phyloP scores from a whole-genome alignment of 1,140 invertebrate species.

The Ips typographus region DNA sequence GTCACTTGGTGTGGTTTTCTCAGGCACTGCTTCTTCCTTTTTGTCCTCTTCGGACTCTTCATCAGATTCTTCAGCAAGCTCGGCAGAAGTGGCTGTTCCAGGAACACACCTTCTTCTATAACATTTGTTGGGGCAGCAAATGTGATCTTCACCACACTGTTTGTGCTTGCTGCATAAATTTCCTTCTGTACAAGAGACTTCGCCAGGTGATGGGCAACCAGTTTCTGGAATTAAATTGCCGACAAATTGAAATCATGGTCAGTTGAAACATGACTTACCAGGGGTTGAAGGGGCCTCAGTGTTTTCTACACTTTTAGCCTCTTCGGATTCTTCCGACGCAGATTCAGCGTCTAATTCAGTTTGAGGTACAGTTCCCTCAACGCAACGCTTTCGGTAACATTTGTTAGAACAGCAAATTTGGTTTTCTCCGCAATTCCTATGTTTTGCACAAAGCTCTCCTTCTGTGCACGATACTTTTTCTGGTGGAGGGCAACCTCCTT shows the following conservation, averaged over 20 bases:
- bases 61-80: constrained; percentile 30
- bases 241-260: not conserved
- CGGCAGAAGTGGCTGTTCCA: constrained; percentile 22
- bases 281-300: constrained; percentile 7
- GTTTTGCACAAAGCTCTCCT: constrained; percentile 29
- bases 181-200: constrained; percentile 29
- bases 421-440: constrained; percentile 28
- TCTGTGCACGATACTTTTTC: constrained; percentile 26
- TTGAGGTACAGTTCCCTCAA: constrained; percentile 20
- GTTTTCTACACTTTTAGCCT: constrained; percentile 23
- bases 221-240: constrained; percentile 11
- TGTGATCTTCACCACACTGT: constrained; percentile 25
- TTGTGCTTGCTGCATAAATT: constrained; percentile 28
- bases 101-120: constrained; percentile 30
- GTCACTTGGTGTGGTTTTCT: not conserved
- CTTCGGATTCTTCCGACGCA: constrained; percentile 29
- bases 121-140: constrained; percentile 34
- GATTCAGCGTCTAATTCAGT: constrained; percentile 27
- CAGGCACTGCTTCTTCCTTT: not conserved
- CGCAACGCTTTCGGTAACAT: constrained; percentile 31
- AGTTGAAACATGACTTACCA: constrained; percentile 12
- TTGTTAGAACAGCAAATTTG: constrained; percentile 33
- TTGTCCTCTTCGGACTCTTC: constrained; percentile 28
- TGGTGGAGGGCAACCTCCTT: constrained; percentile 24
- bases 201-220: constrained; percentile 21